These are phyloP conservation scores for Sorex fumeus DNA, from an alignment of 2,113 vertebrate species.

Conservation along the genomic window DNA sequence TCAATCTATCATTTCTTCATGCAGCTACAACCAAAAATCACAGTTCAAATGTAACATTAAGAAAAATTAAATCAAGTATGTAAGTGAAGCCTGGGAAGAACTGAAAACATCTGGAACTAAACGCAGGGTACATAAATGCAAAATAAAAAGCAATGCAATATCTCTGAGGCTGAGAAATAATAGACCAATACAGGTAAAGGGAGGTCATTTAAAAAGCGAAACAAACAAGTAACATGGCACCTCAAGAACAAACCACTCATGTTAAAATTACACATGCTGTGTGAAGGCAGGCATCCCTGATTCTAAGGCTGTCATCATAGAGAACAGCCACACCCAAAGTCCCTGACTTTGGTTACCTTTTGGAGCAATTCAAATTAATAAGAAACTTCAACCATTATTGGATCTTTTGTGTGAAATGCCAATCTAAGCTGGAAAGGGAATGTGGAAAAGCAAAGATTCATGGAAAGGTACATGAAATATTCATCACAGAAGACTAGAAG, in stretches of 20 bases:
- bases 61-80: not conserved
- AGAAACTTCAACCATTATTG: constrained; percentile 44
- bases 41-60: not conserved
- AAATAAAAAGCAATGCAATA: not conserved
- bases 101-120: constrained; percentile 58
- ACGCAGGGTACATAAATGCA: not conserved
- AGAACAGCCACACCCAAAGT: not conserved
- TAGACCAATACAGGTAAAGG: constrained; percentile 14
- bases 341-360: constrained; percentile 10
- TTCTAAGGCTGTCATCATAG: constrained; percentile 33
- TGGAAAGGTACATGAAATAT: constrained; percentile 21
- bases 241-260: not conserved
- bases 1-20: constrained; percentile 46
- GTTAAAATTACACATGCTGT: too few relatives aligned
- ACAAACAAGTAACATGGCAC: constrained; percentile 32
- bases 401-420: constrained; percentile 64
- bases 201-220: constrained; percentile 42
- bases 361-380: constrained; percentile 21
- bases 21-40: constrained; percentile 49
- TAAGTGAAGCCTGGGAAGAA: constrained; percentile 19
- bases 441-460: constrained; percentile 35
- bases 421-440: constrained; percentile 50
- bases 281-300: constrained; percentile 37
- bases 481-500: constrained; percentile 36
- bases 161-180: constrained; percentile 6